These are phyloP conservation scores for Phylloscopus collybita DNA, from an alignment of 2,797 vertebrate genomes.

Conservation along the genomic window DNA sequence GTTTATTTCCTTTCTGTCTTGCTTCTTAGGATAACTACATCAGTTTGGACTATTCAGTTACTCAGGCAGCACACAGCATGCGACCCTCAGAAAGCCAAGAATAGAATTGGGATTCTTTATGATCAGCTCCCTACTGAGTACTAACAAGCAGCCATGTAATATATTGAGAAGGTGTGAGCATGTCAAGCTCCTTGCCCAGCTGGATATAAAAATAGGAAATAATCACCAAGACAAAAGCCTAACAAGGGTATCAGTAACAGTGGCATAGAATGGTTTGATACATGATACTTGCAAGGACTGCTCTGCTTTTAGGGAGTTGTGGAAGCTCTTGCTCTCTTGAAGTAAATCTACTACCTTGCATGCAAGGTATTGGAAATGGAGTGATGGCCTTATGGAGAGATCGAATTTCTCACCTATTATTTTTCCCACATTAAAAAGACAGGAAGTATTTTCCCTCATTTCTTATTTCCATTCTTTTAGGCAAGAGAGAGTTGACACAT, in stretches of 20 bases:
- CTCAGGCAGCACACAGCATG: not conserved
- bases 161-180: constrained; percentile 30
- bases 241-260: not conserved
- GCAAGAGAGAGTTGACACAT: not conserved
- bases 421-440: not conserved
- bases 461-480: not conserved
- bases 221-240: not conserved
- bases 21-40: constrained; percentile 1
- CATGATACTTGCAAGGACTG: not conserved
- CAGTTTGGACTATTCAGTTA: not conserved
- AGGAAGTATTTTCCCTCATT: not conserved
- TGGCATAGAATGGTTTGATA: not conserved
- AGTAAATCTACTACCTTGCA: not conserved
- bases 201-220: constrained; percentile 19
- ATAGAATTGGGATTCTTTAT: constrained; percentile 7
- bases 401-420: not conserved
- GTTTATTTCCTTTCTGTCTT: not conserved
- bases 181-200: constrained; percentile 9
- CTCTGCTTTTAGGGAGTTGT: not conserved
- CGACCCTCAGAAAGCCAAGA: not conserved
- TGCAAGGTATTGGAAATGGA: not conserved
- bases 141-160: constrained; percentile 10
- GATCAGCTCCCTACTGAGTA: not conserved
- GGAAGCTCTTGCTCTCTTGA: not conserved
- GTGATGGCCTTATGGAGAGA: not conserved